Percentiles rank a stretch among this genome's conserved stretches.
These are phyloP conservation scores for Micropterix aruncella DNA, from an alignment of 2,888 invertebrate genomes.

Conservation along the genomic window DNA sequence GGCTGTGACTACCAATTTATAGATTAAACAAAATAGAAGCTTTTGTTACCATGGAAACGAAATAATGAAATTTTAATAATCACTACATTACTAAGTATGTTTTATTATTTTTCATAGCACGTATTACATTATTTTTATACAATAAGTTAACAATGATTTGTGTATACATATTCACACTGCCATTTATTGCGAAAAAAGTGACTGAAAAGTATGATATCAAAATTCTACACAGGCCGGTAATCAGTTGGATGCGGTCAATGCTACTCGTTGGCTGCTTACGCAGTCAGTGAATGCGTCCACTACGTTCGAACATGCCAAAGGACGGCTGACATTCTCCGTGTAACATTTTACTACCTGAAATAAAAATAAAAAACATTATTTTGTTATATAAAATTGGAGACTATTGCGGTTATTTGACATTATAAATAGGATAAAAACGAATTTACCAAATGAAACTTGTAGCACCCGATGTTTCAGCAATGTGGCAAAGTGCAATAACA, in stretches of 20 bases:
- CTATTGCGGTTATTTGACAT: no score
- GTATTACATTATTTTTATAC: neutral
- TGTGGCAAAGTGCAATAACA: no score
- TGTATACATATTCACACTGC: neutral
- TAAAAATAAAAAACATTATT: neutral
- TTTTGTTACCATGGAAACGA: no score
- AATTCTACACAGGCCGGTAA: neutral
- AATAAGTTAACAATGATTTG: neutral
- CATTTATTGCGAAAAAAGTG: neutral
- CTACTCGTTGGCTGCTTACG: constrained; percentile 33
- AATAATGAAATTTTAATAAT: constrained; percentile 2
- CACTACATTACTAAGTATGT: constrained; percentile 2
- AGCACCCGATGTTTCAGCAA: no score
- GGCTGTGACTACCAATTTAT: no score
- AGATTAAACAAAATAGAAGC: no score
- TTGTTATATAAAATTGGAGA: no score
- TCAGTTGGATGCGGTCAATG: constrained; percentile 21
- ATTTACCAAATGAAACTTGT: no score
- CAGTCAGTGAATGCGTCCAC: constrained; percentile 38
- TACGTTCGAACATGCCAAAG: constrained; percentile 32
- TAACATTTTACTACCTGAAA: constrained; percentile 35
- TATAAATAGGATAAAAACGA: no score
- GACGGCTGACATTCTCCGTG: constrained; percentile 28
- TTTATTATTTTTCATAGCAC: neutral
- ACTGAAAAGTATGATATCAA: neutral